Conservation (phyloP, 2,113 vertebrate genomes). For the Chlorodrepanis virens region DNA sequence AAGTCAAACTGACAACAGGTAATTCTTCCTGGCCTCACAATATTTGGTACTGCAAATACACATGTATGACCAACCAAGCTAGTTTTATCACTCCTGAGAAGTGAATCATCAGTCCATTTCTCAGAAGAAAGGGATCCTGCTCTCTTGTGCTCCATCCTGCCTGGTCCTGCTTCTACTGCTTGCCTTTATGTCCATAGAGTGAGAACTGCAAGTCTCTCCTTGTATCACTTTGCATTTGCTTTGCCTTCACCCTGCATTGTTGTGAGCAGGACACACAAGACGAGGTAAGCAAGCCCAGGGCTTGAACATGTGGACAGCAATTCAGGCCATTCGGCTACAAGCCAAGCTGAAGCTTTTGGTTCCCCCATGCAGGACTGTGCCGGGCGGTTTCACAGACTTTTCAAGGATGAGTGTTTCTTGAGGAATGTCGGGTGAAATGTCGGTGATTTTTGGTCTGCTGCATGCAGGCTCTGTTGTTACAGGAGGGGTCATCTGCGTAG, state of each 20-base stretch:
- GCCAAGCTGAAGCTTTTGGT: neutral
- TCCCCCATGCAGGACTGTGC: neutral
- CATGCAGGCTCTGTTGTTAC: neutral
- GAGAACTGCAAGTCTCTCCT: neutral
- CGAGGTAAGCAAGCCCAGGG: neutral
- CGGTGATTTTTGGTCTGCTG: neutral
- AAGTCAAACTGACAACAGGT: neutral
- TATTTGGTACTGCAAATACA: neutral
- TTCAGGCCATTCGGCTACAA: neutral
- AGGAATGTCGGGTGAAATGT: constrained; percentile 6
- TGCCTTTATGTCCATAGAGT: neutral
- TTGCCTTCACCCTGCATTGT: neutral
- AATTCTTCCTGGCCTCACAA: neutral
- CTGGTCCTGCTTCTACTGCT: neutral
- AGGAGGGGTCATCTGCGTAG: neutral
- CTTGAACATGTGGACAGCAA: accelerated
- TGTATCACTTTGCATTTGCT: neutral
- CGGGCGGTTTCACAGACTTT: neutral
- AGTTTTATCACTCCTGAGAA: neutral
- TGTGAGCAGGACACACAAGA: neutral
- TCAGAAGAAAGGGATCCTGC: neutral
- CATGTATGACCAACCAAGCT: neutral
- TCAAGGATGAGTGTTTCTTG: neutral
- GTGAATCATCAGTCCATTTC: neutral
- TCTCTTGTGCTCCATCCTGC: neutral